Percentiles rank a stretch among this genome's conserved stretches.
These are phyloP conservation scores for Anaspis maculata DNA, from an alignment of 2,888 invertebrate species.

Conservation along the genomic window DNA sequence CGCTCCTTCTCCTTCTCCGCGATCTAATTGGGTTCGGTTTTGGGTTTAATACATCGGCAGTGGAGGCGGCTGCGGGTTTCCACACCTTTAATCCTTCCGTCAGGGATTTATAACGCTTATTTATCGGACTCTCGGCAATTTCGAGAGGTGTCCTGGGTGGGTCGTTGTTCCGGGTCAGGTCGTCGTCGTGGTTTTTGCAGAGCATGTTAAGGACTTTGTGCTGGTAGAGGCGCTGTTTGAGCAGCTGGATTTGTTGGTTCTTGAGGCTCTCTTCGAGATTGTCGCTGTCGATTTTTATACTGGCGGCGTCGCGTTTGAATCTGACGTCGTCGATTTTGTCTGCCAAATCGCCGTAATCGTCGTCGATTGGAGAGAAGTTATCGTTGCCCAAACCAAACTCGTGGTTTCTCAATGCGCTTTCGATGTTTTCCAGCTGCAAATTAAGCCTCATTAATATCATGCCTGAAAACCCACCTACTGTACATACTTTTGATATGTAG, in stretches of 20 bases:
- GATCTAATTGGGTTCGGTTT: constrained; percentile 8
- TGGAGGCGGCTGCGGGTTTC: constrained; percentile 22
- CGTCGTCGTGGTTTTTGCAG: constrained; percentile 1
- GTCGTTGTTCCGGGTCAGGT: neutral
- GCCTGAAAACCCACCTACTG: no score
- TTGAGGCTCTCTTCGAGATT: constrained; percentile 12
- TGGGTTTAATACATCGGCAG: constrained; percentile 19
- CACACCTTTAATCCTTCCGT: constrained; percentile 19
- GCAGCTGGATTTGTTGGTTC: constrained; percentile 15
- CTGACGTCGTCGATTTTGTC: constrained; percentile 4
- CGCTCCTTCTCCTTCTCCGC: constrained; percentile 10
- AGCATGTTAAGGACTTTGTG: constrained; percentile 14
- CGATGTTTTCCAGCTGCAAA: no score
- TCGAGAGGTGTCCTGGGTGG: neutral
- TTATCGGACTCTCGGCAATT: neutral
- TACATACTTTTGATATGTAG: no score
- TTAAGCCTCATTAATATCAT: no score
- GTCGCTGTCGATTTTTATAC: constrained; percentile 11
- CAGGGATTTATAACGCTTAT: constrained; percentile 19
- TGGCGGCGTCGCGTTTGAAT: constrained; percentile 5
- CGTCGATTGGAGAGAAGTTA: no score
- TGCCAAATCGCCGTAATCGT: constrained; percentile 9
- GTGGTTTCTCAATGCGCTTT: no score
- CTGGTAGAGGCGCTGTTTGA: constrained; percentile 18
- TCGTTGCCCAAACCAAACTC: no score